These are phyloP conservation scores for Rousettus leschenaultii DNA, from an alignment of 2,113 vertebrate genomes.

Conservation along the genomic window DNA sequence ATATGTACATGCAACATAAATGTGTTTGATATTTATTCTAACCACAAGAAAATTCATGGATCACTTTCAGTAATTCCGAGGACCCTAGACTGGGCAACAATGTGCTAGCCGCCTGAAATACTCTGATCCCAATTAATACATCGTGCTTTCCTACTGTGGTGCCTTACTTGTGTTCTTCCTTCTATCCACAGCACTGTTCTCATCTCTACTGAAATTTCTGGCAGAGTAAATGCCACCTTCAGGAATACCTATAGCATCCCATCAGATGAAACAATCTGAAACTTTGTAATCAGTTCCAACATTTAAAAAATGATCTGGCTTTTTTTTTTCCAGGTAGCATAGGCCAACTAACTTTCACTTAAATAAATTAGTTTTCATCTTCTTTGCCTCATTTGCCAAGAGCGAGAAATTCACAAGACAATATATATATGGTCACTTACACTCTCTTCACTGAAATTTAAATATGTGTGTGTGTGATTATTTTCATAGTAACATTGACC, in stretches of 20 bases:
- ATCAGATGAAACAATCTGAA: not conserved
- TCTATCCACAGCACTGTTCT: not conserved
- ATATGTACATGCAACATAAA: not conserved
- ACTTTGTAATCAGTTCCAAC: not conserved
- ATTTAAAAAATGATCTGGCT: not conserved
- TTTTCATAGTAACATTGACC: not conserved
- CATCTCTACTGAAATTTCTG: not conserved
- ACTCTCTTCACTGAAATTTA: not conserved
- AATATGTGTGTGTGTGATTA: not conserved
- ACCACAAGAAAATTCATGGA: not conserved
- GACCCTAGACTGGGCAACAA: not conserved
- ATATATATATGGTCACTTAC: not conserved
- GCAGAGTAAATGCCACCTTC: not conserved
- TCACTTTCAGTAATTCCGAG: not conserved
- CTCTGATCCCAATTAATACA: not conserved
- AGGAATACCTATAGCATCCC: not conserved
- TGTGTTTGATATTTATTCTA: not conserved
- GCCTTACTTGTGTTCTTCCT: not conserved
- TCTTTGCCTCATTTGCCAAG: not conserved
- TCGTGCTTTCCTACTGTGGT: not conserved
- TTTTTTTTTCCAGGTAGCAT: not conserved
- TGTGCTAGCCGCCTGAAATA: not conserved
- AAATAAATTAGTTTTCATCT: constrained; percentile 3
- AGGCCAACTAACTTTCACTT: not conserved
- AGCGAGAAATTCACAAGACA: not conserved